Evolutionary conservation across 2,113 vertebrate genomes (phyloP).

Genomic region (Embiotoca jacksoni): DNA sequence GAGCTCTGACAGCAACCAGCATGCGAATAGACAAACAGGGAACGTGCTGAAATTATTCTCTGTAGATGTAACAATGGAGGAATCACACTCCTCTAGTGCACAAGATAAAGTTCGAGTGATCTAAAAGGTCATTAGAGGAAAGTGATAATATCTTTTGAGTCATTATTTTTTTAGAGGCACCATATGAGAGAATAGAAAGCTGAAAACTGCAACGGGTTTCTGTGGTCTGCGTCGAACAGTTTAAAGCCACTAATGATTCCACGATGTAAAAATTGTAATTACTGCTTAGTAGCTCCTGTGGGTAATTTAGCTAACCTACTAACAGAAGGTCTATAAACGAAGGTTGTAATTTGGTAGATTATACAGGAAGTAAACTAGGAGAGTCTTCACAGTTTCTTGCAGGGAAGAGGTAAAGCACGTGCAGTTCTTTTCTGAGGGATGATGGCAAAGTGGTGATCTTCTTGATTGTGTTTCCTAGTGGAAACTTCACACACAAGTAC

Average conservation of each 20-base stretch:
- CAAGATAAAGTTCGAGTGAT: background rate
- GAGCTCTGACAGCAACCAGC: slow-evolving; percentile 48
- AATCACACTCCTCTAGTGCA: background rate
- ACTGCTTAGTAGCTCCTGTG: slow-evolving; percentile 49
- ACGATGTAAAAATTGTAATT: slow-evolving; percentile 65
- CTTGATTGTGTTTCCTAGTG: slow-evolving; percentile 8
- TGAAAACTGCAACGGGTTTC: slow-evolving; percentile 13
- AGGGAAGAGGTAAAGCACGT: slow-evolving; percentile 9
- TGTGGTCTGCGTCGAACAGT: slow-evolving; percentile 5
- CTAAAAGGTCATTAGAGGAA: background rate
- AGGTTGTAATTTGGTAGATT: slow-evolving; percentile 64
- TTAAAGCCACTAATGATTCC: slow-evolving; percentile 58
- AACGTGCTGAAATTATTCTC: slow-evolving; percentile 7
- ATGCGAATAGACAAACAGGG: slow-evolving; percentile 48
- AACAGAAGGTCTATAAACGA: slow-evolving; percentile 62
- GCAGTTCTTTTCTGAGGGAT: slow-evolving; percentile 28
- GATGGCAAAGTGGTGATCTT: slow-evolving; percentile 23
- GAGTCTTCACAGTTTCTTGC: slow-evolving; percentile 39
- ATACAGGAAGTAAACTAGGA: slow-evolving; percentile 59
- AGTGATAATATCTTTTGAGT: background rate
- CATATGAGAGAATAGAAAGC: background rate
- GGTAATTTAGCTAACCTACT: slow-evolving; percentile 71
- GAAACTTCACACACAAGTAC: background rate
- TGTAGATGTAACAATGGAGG: background rate
- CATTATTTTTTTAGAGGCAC: background rate